These are phyloP conservation scores for Mystacornis crossleyi DNA, from an alignment of 2,113 vertebrate species.

Conservation along the genomic window DNA sequence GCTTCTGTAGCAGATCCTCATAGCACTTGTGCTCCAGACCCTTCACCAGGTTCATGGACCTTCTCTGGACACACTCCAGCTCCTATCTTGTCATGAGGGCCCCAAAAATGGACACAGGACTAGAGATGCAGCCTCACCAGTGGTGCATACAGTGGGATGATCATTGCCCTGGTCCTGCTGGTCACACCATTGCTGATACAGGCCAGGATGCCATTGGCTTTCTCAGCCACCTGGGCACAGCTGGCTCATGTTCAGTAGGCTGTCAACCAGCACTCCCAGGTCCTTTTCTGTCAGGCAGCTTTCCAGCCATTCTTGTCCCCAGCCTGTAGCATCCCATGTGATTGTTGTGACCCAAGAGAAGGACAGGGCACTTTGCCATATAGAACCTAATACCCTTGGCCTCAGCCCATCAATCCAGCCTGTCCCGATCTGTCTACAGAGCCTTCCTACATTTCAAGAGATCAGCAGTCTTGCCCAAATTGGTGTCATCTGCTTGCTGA, in stretches of 20 bases:
- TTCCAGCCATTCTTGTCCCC: neutral
- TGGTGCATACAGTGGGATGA: fast-evolving
- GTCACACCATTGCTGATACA: neutral
- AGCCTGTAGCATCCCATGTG: neutral
- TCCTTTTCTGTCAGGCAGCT: neutral
- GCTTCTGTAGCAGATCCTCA: neutral
- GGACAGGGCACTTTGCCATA: neutral
- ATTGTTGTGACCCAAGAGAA: neutral
- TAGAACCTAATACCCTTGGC: neutral
- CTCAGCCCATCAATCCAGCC: neutral
- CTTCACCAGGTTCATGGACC: neutral
- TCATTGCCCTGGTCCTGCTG: neutral
- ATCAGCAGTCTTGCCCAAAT: neutral
- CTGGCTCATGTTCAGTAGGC: neutral
- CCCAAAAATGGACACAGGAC: neutral
- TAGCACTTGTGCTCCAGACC: neutral
- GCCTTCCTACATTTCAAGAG: neutral
- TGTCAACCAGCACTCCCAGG: neutral
- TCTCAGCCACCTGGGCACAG: neutral
- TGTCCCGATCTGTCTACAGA: neutral
- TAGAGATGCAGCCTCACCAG: neutral
- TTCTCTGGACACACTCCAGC: neutral
- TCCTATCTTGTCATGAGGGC: neutral
- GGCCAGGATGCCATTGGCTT: neutral
- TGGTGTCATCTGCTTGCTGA: neutral